phyloP scores from a whole-genome alignment of 92 coral and sea anemone genomes.

The Anthopleura xanthogrammica region DNA sequence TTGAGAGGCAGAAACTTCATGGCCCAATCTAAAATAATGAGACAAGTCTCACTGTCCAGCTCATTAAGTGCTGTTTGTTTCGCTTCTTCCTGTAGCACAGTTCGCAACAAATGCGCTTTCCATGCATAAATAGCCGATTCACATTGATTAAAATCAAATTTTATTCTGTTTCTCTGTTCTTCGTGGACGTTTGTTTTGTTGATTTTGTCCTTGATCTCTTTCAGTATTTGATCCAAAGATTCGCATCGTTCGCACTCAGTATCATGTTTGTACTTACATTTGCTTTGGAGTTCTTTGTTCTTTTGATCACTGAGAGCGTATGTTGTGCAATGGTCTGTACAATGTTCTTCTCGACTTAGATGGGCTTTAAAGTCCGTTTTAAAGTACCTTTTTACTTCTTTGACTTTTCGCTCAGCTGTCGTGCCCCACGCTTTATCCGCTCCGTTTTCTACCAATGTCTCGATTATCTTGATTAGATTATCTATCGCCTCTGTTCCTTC shows the following conservation, averaged over 20 bases:
- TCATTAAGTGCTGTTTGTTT: conserved; percentile 30
- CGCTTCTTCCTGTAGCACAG: conserved; percentile 37
- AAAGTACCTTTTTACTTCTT: neutral
- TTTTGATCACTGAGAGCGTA: too few species aligned
- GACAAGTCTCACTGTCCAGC: conserved; percentile 27
- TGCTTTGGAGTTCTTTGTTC: too few species aligned
- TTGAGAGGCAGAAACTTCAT: conserved; percentile 39
- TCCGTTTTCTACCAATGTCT: conserved; percentile 29
- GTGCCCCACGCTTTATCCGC: conserved; percentile 15
- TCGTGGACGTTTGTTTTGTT: too few species aligned
- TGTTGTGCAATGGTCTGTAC: conserved; percentile 2
- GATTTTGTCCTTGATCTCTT: too few species aligned
- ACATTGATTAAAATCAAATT: too few species aligned
- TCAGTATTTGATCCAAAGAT: too few species aligned
- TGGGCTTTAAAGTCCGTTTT: neutral
- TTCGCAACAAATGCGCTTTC: conserved; percentile 34
- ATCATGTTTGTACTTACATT: too few species aligned
- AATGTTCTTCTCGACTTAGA: conserved; percentile 17
- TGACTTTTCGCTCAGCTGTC: neutral
- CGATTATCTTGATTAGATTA: conserved; percentile 10
- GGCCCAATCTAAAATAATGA: conserved; percentile 48
- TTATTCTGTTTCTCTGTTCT: too few species aligned
- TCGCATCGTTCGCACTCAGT: too few species aligned
- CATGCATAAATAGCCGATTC: neutral
- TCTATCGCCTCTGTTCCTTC: conserved; percentile 51